Evolutionary conservation across 2,113 vertebrate genomes (phyloP), one percentile per base, ranked within the genome.

Genomic region (Epinephelus cyanopodus): DNA sequence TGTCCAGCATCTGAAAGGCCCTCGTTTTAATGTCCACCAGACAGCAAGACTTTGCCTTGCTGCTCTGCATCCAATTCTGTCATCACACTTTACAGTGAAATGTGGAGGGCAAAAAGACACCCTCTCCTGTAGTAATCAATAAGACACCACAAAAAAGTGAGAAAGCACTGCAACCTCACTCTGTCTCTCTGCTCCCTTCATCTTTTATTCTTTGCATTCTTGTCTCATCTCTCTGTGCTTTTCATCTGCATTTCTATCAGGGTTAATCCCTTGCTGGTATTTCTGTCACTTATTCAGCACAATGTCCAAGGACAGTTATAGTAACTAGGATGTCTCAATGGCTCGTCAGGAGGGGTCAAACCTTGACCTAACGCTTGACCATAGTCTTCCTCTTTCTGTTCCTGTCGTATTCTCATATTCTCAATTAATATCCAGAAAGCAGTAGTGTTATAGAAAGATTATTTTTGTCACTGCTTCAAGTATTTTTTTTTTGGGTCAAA

Each of bases 71-170:
- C 27, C 21, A 33, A 25, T 70, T 64, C 53, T 83, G 56, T 62
- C 61, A 62, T 86, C 56, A 65, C 56, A 65, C 73, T 71, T 67
- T 21, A 47, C n/a, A 42, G 48, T 63, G 58, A 86, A 50, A 62
- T 6, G 12, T 76, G 17, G 42, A 62, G 58, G 68, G 53, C 21
- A 53, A 65, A 77, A 37, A 67, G 11, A 68, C 48, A n/a, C 21
- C 48, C 62, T 50, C 73, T 62, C 69, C 60, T 54, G 37, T 77
- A 75, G 39, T 54, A 54, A 62, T 78, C 71, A 39, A 48, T 79
- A 48, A 62, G 54, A 23, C 58, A 64, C 50, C 74, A 64, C 56
- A 77, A 27, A 80, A 48, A 79, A 6, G 66, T 83, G 79, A 78
- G 61, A 71, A 74, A 39, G 60, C 14, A 45, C 75, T 82, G 71